A percentile compares a stretch with the other conserved stretches of the same genome.
These are phyloP conservation scores for Microcebus jonahi DNA, from an alignment of 2,113 vertebrate species.

Conservation along the genomic window DNA sequence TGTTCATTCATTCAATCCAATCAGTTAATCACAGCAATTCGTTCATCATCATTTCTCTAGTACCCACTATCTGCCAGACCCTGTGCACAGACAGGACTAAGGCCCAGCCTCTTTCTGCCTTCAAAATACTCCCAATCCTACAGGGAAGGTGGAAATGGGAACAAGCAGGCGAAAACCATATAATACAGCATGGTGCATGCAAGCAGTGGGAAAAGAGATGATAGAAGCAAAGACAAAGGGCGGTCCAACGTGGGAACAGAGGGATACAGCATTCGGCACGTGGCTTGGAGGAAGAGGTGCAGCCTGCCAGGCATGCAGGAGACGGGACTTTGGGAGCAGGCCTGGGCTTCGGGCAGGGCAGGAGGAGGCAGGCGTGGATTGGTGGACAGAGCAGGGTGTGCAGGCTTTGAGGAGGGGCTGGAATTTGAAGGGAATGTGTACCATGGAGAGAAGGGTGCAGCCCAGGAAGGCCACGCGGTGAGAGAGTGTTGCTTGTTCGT, in stretches of 20 bases:
- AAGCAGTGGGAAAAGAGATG: background rate
- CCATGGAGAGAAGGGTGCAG: background rate
- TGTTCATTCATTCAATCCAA: background rate
- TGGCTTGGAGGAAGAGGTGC: background rate
- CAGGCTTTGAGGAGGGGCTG: background rate
- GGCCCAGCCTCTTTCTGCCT: background rate
- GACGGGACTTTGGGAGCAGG: background rate
- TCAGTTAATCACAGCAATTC: background rate
- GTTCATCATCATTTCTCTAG: background rate
- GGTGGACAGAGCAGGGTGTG: background rate
- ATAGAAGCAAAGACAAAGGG: background rate
- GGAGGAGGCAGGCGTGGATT: background rate
- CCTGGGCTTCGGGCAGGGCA: background rate
- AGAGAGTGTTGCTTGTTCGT: background rate
- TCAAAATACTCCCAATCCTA: background rate
- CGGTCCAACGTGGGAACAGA: background rate
- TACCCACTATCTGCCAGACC: too few relatives aligned
- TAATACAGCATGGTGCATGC: background rate
- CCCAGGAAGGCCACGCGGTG: background rate
- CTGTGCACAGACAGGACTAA: background rate
- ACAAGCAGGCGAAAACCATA: background rate
- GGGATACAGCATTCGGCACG: background rate
- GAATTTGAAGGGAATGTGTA: background rate
- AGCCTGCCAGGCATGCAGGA: background rate
- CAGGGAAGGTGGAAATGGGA: background rate